phyloP scores from a whole-genome alignment of 2,797 vertebrate genomes.

The Ctenopoma multispine region DNA sequence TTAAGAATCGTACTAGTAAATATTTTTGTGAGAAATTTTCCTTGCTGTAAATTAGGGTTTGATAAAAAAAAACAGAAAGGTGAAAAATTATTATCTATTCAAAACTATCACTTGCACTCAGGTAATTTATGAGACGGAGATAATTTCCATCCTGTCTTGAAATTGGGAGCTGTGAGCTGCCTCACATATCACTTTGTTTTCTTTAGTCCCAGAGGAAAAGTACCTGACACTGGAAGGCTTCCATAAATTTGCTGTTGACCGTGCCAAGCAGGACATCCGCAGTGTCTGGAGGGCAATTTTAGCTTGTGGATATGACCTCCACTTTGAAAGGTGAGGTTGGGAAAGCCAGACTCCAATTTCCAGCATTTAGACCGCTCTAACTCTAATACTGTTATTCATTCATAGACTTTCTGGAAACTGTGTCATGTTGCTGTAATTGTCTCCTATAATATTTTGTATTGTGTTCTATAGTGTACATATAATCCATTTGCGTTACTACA shows the following conservation, averaged over 20 bases:
- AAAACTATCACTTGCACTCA: background rate
- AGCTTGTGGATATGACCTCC: conserved; percentile 96
- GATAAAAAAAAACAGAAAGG: no score
- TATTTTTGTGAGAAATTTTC: no score
- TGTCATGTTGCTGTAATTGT: background rate
- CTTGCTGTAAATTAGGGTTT: no score
- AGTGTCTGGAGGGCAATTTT: conserved; percentile 97
- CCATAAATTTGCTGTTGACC: conserved; percentile 94
- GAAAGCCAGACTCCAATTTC: background rate
- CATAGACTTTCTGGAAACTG: background rate
- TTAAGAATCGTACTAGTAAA: no score
- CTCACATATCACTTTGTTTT: conserved; percentile 31
- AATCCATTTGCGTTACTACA: background rate
- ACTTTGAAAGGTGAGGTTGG: conserved; percentile 93
- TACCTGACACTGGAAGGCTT: conserved; percentile 97
- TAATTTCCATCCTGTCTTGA: background rate
- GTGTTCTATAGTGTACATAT: background rate
- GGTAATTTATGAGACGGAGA: no score
- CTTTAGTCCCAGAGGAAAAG: conserved; percentile 93
- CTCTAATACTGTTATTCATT: conserved; percentile 5
- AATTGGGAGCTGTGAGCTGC: background rate
- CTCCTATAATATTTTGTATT: background rate
- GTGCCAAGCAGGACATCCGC: conserved; percentile 97
- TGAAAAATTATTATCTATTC: background rate
- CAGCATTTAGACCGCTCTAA: conserved; percentile 3